Base-by-base conservation (phyloP, 2,888 invertebrate species). In the Metellina segmentata region DNA sequence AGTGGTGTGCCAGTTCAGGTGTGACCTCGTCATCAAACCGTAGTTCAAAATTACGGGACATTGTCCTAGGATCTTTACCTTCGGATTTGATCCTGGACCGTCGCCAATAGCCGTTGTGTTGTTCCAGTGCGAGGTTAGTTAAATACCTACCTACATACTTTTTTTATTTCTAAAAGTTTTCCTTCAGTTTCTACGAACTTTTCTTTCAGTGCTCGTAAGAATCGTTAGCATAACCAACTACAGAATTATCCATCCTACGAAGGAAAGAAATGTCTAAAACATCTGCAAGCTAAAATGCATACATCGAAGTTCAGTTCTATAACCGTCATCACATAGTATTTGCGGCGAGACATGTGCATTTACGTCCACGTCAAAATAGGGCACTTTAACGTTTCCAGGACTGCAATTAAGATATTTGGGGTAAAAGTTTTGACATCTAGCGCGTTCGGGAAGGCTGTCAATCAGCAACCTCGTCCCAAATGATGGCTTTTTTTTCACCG, bases 401-500 rank as follows among this genome's bases (percentile, higher is more conserved):
- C 19, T 61, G 16, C 34, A 85, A 85, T 85, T 75, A 85, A n/a
- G 61, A 78, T 78, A n/a, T 69, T 86, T 78, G 49, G 48, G 85
- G 34, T 78, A 48, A 51, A n/a, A 74, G 53, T 13, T 51, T 51
- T 20, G 48, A 85, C 53, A 34, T 71, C 81, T 4, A 51, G 79
- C 61, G 61, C 77, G 49, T 77, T 16, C 51, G 51, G 9, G 48
- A 72, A 16, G 61, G 49, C 52, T 85, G 90, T 85, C 81, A 81
- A 81, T 85, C 69, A 13, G 51, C 74, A 53, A 61, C 52, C 20
- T 72, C 72, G 70, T 70, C 48, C 69, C 83, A 90, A 90, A 90
- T 90, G 49, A 90, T 72, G 85, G 83, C 49, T 90, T 79, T 89
- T 78, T 77, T 49, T 34, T 53, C 79, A 51, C 11, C 11, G 20